Evolutionary conservation across 2,888 invertebrate species (phyloP).

Genomic region (Phortica magna): DNA sequence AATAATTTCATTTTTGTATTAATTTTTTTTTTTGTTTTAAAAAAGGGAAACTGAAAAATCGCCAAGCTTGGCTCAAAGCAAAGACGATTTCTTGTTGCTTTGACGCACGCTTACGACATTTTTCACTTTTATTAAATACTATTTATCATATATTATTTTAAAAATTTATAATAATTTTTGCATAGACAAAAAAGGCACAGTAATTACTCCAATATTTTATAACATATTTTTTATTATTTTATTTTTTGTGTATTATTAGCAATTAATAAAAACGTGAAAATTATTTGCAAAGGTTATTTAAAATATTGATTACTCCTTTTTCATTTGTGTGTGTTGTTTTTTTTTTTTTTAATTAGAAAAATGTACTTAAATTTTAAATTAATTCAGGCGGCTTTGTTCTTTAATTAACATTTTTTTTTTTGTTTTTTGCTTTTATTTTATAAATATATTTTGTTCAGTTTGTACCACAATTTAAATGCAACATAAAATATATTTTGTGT

Average conservation of each 20-base stretch:
- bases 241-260: too few species aligned
- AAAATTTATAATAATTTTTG: too few species aligned
- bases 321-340: not conserved
- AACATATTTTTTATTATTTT: not conserved
- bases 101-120: not conserved
- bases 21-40: constrained; percentile 8
- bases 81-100: not conserved
- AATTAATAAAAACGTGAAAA: too few species aligned
- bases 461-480: constrained; percentile 71
- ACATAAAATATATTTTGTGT: constrained; percentile 38
- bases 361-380: constrained; percentile 64
- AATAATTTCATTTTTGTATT: constrained; percentile 16
- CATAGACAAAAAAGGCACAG: constrained; percentile 54
- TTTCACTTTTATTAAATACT: not conserved
- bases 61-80: too few species aligned
- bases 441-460: constrained; percentile 43
- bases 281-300: constrained; percentile 19
- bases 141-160: too few species aligned
- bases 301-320: constrained; percentile 35
- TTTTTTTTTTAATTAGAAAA: not conserved
- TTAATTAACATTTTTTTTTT: constrained; percentile 45
- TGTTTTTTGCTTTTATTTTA: constrained; percentile 20
- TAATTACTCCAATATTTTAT: constrained; percentile 44
- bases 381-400: constrained; percentile 27
- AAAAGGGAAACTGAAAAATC: constrained; percentile 1